Evolutionary conservation across 1,140 invertebrate genomes (phyloP).

Genomic region (Drosophila ercepeae): DNA sequence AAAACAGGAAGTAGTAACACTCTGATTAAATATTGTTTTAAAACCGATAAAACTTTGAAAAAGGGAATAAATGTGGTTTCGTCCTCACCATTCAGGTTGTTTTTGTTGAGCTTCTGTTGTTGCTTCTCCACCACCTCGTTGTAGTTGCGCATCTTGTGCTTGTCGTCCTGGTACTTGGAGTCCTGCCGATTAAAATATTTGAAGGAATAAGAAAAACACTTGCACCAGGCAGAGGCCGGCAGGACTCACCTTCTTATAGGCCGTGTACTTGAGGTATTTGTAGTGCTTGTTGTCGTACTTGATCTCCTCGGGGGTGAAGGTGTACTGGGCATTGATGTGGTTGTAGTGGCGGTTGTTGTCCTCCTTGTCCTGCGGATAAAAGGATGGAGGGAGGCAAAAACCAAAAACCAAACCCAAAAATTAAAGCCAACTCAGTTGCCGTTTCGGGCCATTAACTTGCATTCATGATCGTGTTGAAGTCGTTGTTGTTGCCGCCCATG

Average conservation of each 20-base stretch:
- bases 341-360: constrained; percentile 83
- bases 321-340: constrained; percentile 85
- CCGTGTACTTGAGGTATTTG: constrained; percentile 91
- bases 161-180: constrained; percentile 86
- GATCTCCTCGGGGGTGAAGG: constrained; percentile 90
- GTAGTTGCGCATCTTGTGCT: constrained; percentile 87
- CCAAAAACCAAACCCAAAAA: background rate
- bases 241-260: constrained; percentile 86
- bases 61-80: background rate
- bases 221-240: background rate
- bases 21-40: too few relatives aligned
- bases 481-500: constrained; percentile 77
- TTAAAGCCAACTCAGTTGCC: background rate
- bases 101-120: constrained; percentile 84
- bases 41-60: background rate
- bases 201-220: background rate
- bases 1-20: too few relatives aligned
- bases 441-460: constrained; percentile 45
- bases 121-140: constrained; percentile 88
- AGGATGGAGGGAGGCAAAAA: background rate
- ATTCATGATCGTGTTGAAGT: constrained; percentile 84
- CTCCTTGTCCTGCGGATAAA: constrained; percentile 70
- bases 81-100: constrained; percentile 60
- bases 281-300: constrained; percentile 92
- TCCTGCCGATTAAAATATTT: constrained; percentile 80